A percentile compares a stretch with the other conserved stretches of the same genome.
Conservation (phyloP, 2,888 invertebrate genomes). For the Phengaris alcon region DNA sequence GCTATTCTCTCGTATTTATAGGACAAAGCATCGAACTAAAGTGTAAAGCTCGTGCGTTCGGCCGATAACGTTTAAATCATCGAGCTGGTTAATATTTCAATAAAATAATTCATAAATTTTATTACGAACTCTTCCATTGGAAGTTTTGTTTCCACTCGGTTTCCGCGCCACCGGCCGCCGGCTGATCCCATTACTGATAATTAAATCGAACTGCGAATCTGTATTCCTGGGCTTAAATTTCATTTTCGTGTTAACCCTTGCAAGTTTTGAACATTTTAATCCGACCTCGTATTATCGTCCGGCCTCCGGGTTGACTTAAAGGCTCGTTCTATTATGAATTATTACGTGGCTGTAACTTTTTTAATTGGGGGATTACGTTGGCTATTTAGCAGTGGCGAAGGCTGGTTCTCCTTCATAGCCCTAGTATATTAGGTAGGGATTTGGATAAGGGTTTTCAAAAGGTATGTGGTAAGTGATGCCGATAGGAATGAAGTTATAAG, state of each 20-base stretch:
- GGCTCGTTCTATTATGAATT: constrained; percentile 21
- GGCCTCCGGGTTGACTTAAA: constrained; percentile 12
- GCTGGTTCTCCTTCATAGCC: too few relatives aligned
- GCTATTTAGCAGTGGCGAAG: not conserved
- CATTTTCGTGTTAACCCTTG: constrained; percentile 52
- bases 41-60: not conserved
- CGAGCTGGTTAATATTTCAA: constrained; percentile 21
- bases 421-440: too few relatives aligned
- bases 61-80: constrained; percentile 9
- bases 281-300: constrained; percentile 32
- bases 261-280: constrained; percentile 44
- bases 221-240: constrained; percentile 56
- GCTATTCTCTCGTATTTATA: not conserved
- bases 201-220: constrained; percentile 58
- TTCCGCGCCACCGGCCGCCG: constrained; percentile 57
- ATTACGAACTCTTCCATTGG: constrained; percentile 46
- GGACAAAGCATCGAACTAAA: not conserved
- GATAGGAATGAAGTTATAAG: too few relatives aligned
- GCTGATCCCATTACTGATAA: constrained; percentile 66
- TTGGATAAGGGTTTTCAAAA: too few relatives aligned
- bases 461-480: too few relatives aligned
- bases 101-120: constrained; percentile 31
- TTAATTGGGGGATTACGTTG: constrained; percentile 12
- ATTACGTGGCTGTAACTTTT: constrained; percentile 21
- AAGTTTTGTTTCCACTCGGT: constrained; percentile 50